These are phyloP conservation scores for Myotis planiceps DNA, from an alignment of 2,797 vertebrate genomes.

Conservation along the genomic window DNA sequence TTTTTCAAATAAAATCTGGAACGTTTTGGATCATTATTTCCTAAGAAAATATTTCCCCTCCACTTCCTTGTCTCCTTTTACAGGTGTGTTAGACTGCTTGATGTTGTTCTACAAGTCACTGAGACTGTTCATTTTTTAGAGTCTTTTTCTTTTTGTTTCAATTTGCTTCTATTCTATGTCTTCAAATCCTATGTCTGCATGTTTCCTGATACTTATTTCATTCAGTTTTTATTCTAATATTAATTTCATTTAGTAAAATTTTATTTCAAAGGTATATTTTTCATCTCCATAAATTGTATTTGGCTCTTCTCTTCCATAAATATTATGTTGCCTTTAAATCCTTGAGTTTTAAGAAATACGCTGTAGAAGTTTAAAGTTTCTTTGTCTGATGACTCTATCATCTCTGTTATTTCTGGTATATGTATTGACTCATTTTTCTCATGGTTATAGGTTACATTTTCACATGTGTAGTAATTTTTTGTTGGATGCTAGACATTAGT, in stretches of 20 bases:
- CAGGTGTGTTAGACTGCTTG: background rate
- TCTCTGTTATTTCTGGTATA: background rate
- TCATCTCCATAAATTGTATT: background rate
- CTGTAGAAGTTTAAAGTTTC: background rate
- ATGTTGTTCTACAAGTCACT: background rate
- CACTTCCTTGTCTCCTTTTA: background rate
- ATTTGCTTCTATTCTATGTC: background rate
- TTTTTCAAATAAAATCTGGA: background rate
- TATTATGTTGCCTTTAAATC: background rate
- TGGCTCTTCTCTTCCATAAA: background rate
- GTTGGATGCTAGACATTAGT: background rate
- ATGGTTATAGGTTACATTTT: background rate
- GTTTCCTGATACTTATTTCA: background rate
- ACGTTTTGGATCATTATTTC: background rate
- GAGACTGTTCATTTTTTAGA: background rate
- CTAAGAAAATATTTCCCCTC: background rate
- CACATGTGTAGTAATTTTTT: background rate
- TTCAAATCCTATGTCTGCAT: background rate
- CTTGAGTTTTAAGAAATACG: background rate
- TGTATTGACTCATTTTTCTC: background rate
- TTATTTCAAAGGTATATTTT: background rate
- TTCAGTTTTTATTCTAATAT: background rate
- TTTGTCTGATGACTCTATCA: background rate
- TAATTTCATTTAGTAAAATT: background rate
- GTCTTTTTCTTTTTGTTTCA: background rate